Base-by-base conservation (phyloP, 2,113 vertebrate genomes). In the Tricholaema leucomelas region DNA sequence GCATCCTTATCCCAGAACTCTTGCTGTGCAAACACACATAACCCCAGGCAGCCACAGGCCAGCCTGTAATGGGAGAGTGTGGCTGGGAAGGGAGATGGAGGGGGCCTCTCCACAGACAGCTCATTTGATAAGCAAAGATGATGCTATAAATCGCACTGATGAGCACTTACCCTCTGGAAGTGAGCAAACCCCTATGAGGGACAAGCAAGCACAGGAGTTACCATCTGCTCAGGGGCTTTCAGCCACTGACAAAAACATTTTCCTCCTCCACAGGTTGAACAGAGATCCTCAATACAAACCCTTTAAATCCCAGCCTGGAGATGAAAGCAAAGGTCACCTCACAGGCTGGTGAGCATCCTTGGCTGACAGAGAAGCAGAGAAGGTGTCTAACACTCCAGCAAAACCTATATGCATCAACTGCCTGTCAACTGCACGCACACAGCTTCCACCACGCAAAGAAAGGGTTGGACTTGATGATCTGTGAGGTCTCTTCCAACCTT, bases 41-140 rank as follows among this genome's bases (percentile, higher is more conserved):
- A 81, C 52, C 8, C 0, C 56, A 46, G 83, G 85, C 75, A 69
- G 78, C 71, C 3, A 1, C 63, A 36, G 92, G 90, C 66, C 91
- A 72, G 81, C 6, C 0, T 0, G 0, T 48, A n/a, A 48, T 3
- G 14, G 78, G 38, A 81, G 66, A 15, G 13, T 0, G 3, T 14
- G 90, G 66, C 38, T 75, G 74, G 54, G 59, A 7, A 58, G 35
- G 55, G 72, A 79, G 64, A 17, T 3, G 21, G 55, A 91, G 76
- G 50, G 12, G 40, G 55, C 50, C 71, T 44, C 64, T 56, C 90
- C 69, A 25, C 82, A 91, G 50, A 85, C 76, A 80, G 19, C 88
- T 73, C 74, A 69, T 89, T 48, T 76, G 89, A 82, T 87, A 87
- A 76, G 81, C 67, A 91, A 52, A 85, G 64, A 60, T 0, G 12